A percentile compares a stretch with the other conserved stretches of the same genome.
phyloP scores from a whole-genome alignment of 2,797 vertebrate species.

The Tapirus indicus region DNA sequence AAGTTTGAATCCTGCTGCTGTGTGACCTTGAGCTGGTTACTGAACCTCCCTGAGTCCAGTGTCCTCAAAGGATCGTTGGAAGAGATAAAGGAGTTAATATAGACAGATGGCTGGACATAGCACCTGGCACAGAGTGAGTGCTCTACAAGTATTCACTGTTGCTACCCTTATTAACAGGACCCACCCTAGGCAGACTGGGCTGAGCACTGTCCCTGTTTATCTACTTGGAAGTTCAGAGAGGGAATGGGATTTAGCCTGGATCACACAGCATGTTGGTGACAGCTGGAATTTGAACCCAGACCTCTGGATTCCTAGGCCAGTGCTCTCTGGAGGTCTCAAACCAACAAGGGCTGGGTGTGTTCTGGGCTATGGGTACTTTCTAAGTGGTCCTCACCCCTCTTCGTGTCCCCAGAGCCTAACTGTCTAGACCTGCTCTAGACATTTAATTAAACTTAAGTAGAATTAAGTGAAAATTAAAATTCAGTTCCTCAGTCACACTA shows the following conservation, averaged over 20 bases:
- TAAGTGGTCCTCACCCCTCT: background rate
- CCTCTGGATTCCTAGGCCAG: background rate
- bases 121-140: background rate
- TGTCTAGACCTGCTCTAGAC: background rate
- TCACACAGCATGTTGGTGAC: background rate
- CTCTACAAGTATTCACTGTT: background rate
- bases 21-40: background rate
- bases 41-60: background rate
- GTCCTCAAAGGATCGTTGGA: background rate
- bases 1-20: background rate
- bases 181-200: background rate
- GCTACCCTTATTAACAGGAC: background rate
- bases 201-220: background rate
- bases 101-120: background rate
- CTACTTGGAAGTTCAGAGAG: background rate
- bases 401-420: background rate
- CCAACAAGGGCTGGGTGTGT: background rate
- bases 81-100: background rate
- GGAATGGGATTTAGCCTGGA: background rate
- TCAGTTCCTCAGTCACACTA: background rate
- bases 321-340: background rate
- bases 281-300: background rate
- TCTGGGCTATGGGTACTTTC: background rate
- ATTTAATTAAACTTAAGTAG: background rate
- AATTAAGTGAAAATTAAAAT: background rate